Evolutionary conservation across 2,888 invertebrate genomes (phyloP), one percentile per base, ranked within the genome.

Genomic region (Philopedon plagiatum): DNA sequence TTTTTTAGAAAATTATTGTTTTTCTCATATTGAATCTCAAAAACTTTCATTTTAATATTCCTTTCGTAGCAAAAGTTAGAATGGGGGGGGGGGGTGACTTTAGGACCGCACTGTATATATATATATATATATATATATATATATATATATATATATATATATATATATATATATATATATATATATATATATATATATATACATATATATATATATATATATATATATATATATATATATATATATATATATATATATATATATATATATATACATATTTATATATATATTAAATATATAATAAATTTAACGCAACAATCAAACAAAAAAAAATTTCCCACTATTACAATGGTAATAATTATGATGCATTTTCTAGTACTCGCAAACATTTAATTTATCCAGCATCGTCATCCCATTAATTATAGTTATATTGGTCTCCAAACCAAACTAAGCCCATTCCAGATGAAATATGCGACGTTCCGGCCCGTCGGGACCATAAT

Each of bases 381-480:
- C 46, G 51, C 41, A 71, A 60, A 64, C 60, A 71, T 66, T 66
- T 66, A 65, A 66, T 66, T 65, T 61, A 71, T 71, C 65, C 71
- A 44, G 51, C 70, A 57, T 83, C 83, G 84, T 83, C 82, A 83
- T 80, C 83, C 81, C 80, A 80, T 83, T 85, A 84, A 85, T 85
- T 84, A 83, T 82, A 84, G 84, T 84, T 85, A 85, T n/a, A n/a
- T 85, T 84, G 84, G 84, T 82, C 80, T 82, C 83, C 61, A 23
- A 71, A 71, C 71, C 71, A 61, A 84, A 84, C 84, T 84, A 85
- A 84, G 85, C 80, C 83, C 83, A 84, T 84, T 84, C 80, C 77
- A 79, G 78, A 81, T 83, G 84, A 84, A 84, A 84, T 85, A 85
- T 84, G 83, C 79, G 80, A 76, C 81, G 80, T 78, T 77, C 80